These are phyloP conservation scores for Drosophila bunnanda DNA, from an alignment of 2,888 invertebrate genomes.

Conservation along the genomic window DNA sequence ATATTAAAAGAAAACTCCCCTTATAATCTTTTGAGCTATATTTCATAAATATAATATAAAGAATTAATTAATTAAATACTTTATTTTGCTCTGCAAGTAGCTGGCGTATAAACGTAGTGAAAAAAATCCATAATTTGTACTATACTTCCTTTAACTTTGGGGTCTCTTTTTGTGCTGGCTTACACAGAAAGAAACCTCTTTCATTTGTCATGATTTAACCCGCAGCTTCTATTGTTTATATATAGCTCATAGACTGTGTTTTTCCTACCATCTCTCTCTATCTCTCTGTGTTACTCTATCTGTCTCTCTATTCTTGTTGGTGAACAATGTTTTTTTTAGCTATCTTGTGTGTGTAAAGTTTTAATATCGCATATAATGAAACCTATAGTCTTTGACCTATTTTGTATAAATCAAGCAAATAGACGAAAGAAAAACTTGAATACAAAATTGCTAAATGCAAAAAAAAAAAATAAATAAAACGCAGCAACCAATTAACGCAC, in stretches of 20 bases:
- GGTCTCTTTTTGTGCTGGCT: neutral
- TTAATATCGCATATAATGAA: slow-evolving; percentile 53
- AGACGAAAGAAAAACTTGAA: slow-evolving; percentile 41
- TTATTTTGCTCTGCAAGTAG: neutral
- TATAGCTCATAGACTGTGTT: slow-evolving; percentile 72
- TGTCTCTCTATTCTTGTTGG: slow-evolving; percentile 41
- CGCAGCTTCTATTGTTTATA: slow-evolving; percentile 53
- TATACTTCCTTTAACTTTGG: neutral
- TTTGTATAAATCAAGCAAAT: slow-evolving; percentile 38
- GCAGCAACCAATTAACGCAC: slow-evolving; percentile 74
- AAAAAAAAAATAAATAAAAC: slow-evolving; percentile 17
- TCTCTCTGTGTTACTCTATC: slow-evolving; percentile 30
- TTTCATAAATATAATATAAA: neutral
- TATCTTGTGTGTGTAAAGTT: slow-evolving; percentile 78
- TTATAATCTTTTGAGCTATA: neutral
- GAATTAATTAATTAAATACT: neutral
- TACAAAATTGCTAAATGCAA: slow-evolving; percentile 27
- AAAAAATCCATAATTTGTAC: neutral
- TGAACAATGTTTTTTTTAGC: slow-evolving; percentile 66
- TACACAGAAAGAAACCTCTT: slow-evolving; percentile 5
- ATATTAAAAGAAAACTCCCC: neutral
- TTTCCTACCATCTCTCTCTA: slow-evolving; percentile 46
- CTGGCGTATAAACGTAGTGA: slow-evolving; percentile 32
- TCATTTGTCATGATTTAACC: slow-evolving; percentile 40
- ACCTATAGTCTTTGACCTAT: slow-evolving; percentile 42